Evolutionary conservation across 2,113 vertebrate genomes (phyloP).

Genomic region (Cyanoliseus patagonus): DNA sequence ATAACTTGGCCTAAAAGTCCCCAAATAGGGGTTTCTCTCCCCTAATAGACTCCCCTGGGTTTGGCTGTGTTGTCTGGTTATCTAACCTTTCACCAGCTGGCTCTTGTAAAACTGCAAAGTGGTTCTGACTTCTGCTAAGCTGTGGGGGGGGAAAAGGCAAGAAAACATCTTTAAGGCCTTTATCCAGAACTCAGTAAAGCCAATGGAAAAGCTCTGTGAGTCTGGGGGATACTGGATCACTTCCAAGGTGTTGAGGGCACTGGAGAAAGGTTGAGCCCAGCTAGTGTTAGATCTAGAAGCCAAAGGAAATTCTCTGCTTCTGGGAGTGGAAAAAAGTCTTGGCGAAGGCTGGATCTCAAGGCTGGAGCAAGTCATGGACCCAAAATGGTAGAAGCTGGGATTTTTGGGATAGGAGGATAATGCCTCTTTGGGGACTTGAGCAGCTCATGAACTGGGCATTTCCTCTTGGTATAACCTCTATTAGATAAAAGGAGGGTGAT

Average conservation of each 20-base stretch:
- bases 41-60: background rate
- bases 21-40: background rate
- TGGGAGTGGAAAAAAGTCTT: background rate
- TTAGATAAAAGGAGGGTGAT: background rate
- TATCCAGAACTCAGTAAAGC: background rate
- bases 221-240: background rate
- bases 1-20: background rate
- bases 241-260: background rate
- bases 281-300: background rate
- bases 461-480: background rate
- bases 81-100: conserved; percentile 35
- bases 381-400: background rate
- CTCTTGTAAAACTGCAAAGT: conserved; percentile 41
- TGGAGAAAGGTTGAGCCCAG: background rate
- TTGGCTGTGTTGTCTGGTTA: conserved; percentile 17
- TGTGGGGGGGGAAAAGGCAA: background rate
- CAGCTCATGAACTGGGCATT: background rate
- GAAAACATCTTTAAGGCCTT: background rate
- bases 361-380: background rate
- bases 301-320: conserved; percentile 12
- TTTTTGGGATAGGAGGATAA: background rate
- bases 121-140: conserved; percentile 9
- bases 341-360: background rate
- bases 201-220: background rate
- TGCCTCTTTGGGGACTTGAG: background rate